phyloP scores from a whole-genome alignment of 2,113 vertebrate species.

The Brienomyrus brachyistius region DNA sequence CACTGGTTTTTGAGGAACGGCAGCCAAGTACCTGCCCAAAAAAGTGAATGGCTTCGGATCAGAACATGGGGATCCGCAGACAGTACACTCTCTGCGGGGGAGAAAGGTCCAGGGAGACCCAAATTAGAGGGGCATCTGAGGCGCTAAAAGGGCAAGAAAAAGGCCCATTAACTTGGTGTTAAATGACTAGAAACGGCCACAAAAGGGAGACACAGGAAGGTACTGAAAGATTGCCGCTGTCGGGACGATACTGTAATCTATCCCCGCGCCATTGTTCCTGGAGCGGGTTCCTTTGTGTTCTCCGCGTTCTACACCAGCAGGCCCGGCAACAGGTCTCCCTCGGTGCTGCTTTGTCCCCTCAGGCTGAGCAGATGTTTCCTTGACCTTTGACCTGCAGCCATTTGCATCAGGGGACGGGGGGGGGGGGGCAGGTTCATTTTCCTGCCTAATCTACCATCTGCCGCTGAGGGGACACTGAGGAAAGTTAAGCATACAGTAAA shows the following conservation, averaged over 20 bases:
- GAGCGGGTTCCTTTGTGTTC: conserved; percentile 43
- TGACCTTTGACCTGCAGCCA: conserved; percentile 81
- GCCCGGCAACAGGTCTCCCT: conserved; percentile 65
- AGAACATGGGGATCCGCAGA: conserved; percentile 44
- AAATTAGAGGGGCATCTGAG: conserved; percentile 48
- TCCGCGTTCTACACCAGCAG: conserved; percentile 32
- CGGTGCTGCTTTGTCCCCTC: conserved; percentile 62
- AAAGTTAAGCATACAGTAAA: conserved; percentile 34
- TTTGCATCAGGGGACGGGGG: conserved; percentile 55
- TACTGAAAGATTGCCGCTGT: conserved; percentile 42
- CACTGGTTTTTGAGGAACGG: conserved; percentile 20
- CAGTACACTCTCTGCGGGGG: conserved; percentile 41
- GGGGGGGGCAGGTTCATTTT: conserved; percentile 55
- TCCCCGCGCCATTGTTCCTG: conserved; percentile 37
- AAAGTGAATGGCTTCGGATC: conserved; percentile 44
- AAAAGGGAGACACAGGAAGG: background rate
- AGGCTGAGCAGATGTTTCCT: conserved; percentile 80
- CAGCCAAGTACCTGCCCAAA: conserved; percentile 56
- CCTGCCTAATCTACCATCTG: conserved; percentile 80
- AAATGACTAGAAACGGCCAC: conserved; percentile 41
- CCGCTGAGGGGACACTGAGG: conserved; percentile 52
- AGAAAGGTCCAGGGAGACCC: conserved; percentile 45
- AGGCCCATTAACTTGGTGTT: conserved; percentile 48
- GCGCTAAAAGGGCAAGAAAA: conserved; percentile 38
- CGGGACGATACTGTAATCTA: conserved; percentile 51